Conservation (phyloP, 2,113 vertebrate species). For the Gymnogyps californianus region DNA sequence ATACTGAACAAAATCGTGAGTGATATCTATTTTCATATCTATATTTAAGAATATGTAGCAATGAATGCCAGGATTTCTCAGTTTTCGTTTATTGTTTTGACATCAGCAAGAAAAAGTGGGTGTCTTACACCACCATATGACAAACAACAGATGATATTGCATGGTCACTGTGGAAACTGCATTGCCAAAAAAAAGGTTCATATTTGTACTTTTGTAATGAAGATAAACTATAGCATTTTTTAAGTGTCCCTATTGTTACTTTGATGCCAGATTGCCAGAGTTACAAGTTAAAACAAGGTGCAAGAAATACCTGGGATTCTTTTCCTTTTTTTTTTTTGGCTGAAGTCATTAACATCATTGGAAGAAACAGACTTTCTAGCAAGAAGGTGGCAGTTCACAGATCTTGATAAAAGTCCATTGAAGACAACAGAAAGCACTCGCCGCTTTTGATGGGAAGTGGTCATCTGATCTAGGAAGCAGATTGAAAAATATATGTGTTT, state of each 20-base stretch:
- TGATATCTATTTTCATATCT: background rate
- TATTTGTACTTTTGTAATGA: background rate
- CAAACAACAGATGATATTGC: background rate
- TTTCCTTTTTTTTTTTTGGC: background rate
- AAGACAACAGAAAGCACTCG: background rate
- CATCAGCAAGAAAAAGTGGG: background rate
- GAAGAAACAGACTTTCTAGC: background rate
- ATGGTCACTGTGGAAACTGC: conserved; percentile 10
- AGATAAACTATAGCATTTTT: background rate
- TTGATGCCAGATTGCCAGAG: background rate
- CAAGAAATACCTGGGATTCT: background rate
- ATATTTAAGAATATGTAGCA: background rate
- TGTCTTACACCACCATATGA: background rate
- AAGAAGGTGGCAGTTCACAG: background rate
- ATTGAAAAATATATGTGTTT: background rate
- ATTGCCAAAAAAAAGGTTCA: background rate
- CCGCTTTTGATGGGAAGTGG: background rate
- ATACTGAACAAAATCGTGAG: background rate
- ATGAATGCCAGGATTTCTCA: background rate
- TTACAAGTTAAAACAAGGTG: background rate
- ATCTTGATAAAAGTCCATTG: background rate
- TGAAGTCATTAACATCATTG: background rate
- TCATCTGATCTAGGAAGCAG: background rate
- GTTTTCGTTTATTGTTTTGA: background rate
- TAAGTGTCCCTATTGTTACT: background rate